Evolutionary conservation across 1,140 invertebrate genomes (phyloP).

Genomic region (Musca domestica): DNA sequence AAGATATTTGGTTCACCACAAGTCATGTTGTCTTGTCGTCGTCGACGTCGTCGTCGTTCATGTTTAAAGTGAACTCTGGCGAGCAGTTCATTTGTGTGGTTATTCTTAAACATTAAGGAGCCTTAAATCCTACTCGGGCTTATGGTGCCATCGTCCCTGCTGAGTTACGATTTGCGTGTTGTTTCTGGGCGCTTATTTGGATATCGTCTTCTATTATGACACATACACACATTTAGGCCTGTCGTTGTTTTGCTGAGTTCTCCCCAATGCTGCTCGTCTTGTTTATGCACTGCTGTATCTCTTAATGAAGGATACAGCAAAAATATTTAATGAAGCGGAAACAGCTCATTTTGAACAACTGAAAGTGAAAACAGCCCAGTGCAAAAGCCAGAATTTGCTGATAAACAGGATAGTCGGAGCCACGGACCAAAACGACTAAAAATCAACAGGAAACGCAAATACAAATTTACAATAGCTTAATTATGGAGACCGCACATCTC

Average conservation of each 20-base stretch:
- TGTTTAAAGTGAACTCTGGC: background rate
- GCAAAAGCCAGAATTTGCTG: background rate
- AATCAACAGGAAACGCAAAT: conserved; percentile 6
- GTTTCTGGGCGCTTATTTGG: too few species aligned
- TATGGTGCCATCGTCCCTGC: background rate
- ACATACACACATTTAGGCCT: background rate
- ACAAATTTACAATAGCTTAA: conserved; percentile 17
- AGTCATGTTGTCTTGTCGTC: background rate
- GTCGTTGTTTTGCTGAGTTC: background rate
- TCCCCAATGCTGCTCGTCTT: background rate
- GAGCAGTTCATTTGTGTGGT: background rate
- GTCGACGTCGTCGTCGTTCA: background rate
- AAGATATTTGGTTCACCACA: background rate
- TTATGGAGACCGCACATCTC: background rate
- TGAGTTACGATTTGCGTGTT: background rate
- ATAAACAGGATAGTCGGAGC: background rate
- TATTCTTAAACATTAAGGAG: background rate
- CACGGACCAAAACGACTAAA: background rate
- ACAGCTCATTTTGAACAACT: conserved; percentile 15
- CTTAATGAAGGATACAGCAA: conserved; percentile 9
- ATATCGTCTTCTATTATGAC: background rate
- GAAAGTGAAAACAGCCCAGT: background rate
- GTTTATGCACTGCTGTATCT: conserved; percentile 1
- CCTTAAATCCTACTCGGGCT: background rate
- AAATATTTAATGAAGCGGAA: conserved; percentile 18